These are phyloP conservation scores for Heliconius hewitsoni DNA, from an alignment of 1,140 invertebrate genomes.

Conservation along the genomic window DNA sequence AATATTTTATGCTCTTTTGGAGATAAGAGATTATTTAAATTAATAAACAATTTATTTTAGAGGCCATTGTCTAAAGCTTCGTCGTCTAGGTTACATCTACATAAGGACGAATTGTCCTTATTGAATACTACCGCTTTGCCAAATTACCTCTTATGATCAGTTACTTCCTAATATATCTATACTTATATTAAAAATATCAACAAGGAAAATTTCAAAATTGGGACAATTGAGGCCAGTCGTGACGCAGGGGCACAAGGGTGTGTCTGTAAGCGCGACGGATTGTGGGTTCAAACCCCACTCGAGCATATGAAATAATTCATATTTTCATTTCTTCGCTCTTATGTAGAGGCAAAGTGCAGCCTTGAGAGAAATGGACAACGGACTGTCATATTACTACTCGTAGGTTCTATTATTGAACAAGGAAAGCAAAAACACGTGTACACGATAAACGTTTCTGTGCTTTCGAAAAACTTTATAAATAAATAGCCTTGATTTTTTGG, in stretches of 20 bases:
- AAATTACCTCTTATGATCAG: neutral
- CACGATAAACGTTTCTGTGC: neutral
- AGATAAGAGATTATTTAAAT: neutral
- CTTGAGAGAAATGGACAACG: too few relatives aligned
- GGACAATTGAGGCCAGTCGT: too few relatives aligned
- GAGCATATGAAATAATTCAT: too few relatives aligned
- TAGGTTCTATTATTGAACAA: neutral
- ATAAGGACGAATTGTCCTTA: conserved; percentile 20
- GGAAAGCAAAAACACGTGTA: neutral
- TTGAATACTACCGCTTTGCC: conserved; percentile 10
- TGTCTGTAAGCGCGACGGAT: too few relatives aligned
- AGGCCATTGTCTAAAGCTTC: conserved; percentile 9
- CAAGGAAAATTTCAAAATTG: neutral
- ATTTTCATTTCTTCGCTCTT: too few relatives aligned
- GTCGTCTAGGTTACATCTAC: conserved; percentile 20
- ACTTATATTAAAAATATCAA: neutral
- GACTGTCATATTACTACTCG: too few relatives aligned
- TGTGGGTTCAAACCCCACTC: too few relatives aligned
- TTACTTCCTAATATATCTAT: conserved; percentile 14
- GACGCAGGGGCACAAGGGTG: too few relatives aligned
- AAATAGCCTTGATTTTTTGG: neutral
- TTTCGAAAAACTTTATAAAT: neutral
- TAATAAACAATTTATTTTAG: neutral
- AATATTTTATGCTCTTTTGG: neutral
- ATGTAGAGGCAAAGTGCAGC: too few relatives aligned